Conservation (phyloP, 2,888 invertebrate species). For the Tholera decimalis region DNA sequence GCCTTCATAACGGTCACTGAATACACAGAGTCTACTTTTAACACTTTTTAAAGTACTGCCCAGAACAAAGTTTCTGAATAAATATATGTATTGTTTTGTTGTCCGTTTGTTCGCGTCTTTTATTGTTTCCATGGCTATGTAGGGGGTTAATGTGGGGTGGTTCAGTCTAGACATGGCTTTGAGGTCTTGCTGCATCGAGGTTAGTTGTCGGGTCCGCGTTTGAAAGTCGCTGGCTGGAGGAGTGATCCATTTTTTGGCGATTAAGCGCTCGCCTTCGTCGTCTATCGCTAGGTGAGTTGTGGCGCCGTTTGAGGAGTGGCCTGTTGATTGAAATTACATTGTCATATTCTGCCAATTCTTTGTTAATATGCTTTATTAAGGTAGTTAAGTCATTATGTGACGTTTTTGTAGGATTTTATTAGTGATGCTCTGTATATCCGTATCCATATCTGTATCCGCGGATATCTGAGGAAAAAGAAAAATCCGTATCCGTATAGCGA, state of each 20-base stretch:
- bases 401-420: too few relatives aligned
- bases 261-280: conserved; percentile 93
- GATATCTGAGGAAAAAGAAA: too few relatives aligned
- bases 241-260: conserved; percentile 95
- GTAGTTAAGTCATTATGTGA: too few relatives aligned
- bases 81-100: conserved; percentile 90
- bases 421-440: too few relatives aligned
- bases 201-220: conserved; percentile 91
- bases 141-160: conserved; percentile 94
- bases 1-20: conserved; percentile 79
- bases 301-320: conserved; percentile 94
- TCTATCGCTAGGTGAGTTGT: conserved; percentile 95
- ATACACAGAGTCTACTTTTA: conserved; percentile 69
- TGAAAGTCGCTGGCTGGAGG: conserved; percentile 82
- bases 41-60: conserved; percentile 83
- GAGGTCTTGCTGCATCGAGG: conserved; percentile 95
- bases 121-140: conserved; percentile 93
- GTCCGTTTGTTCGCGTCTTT: conserved; percentile 89
- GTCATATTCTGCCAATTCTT: neutral
- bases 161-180: conserved; percentile 93
- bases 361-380: too few relatives aligned
- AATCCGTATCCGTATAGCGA: too few relatives aligned
- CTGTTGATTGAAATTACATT: conserved; percentile 78
- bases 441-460: too few relatives aligned
- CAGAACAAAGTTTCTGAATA: conserved; percentile 93